phyloP scores from a whole-genome alignment of 2,888 invertebrate genomes.

The Mythimna impura region DNA sequence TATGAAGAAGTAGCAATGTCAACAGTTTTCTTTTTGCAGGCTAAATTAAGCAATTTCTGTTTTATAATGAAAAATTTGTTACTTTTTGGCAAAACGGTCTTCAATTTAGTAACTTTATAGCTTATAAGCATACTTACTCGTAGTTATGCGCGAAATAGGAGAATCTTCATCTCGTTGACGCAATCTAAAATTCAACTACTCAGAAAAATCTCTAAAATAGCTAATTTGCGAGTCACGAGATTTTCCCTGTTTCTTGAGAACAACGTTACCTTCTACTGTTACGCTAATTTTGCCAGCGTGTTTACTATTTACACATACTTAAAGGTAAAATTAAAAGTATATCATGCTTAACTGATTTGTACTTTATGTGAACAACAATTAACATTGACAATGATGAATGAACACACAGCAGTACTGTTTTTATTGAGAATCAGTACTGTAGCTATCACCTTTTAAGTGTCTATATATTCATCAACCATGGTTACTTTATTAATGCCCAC shows the following conservation, averaged over 20 bases:
- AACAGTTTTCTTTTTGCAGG: not conserved
- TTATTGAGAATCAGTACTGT: constrained; percentile 48
- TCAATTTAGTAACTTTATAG: not conserved
- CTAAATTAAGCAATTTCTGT: not conserved
- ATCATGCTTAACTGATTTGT: constrained; percentile 82
- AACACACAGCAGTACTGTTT: constrained; percentile 57
- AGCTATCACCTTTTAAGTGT: constrained; percentile 6
- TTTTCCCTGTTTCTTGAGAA: not conserved
- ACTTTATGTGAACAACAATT: constrained; percentile 79
- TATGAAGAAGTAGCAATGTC: not conserved
- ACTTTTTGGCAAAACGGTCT: not conserved
- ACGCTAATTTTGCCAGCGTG: constrained; percentile 30
- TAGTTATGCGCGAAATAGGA: too few species aligned
- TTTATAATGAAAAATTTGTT: not conserved
- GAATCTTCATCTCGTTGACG: not conserved
- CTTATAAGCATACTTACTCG: too few species aligned
- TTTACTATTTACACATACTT: constrained; percentile 59
- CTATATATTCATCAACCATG: constrained; percentile 4
- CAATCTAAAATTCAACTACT: not conserved
- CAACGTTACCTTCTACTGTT: not conserved
- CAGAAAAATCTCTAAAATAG: not conserved
- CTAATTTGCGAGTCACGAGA: not conserved
- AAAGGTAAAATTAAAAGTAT: constrained; percentile 62
- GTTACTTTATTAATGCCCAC: constrained; percentile 10
- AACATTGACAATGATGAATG: constrained; percentile 51